Percentiles rank a stretch among this genome's conserved stretches.
phyloP scores from a whole-genome alignment of 2,888 invertebrate species.

The Bruchidius siliquastri region DNA sequence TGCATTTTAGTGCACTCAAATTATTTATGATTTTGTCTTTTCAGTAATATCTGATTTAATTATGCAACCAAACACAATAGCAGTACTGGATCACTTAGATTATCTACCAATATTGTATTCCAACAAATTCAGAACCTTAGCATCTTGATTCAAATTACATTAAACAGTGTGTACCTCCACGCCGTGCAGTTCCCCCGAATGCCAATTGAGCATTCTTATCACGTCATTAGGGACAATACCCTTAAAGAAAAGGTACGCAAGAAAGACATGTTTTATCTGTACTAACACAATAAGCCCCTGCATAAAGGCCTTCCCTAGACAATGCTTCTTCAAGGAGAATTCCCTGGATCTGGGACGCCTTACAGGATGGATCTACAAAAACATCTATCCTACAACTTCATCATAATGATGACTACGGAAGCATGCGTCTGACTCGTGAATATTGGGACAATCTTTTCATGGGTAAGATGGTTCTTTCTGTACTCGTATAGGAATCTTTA shows the following conservation, averaged over 20 bases:
- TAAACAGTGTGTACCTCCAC: background rate
- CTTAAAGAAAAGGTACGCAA: background rate
- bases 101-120: too few relatives aligned
- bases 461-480: too few relatives aligned
- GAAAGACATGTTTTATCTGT: slow-evolving; percentile 40
- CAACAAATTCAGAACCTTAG: background rate
- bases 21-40: too few relatives aligned
- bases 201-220: slow-evolving; percentile 21
- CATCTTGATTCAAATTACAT: background rate
- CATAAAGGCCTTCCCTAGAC: slow-evolving; percentile 39
- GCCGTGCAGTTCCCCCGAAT: background rate
- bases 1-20: too few relatives aligned
- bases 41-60: too few relatives aligned
- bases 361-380: slow-evolving; percentile 11
- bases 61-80: too few relatives aligned
- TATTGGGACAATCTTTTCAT: too few relatives aligned
- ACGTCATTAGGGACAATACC: slow-evolving; percentile 12
- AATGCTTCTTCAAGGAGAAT: slow-evolving; percentile 30
- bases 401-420: background rate
- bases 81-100: too few relatives aligned
- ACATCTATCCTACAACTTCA: background rate
- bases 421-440: too few relatives aligned
- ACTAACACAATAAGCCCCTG: slow-evolving; percentile 41
- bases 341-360: slow-evolving; percentile 3
- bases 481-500: too few relatives aligned